Percentiles rank a stretch among this genome's conserved stretches.
Conservation (phyloP, 2,888 invertebrate species). For the Aspidapion aeneum region DNA sequence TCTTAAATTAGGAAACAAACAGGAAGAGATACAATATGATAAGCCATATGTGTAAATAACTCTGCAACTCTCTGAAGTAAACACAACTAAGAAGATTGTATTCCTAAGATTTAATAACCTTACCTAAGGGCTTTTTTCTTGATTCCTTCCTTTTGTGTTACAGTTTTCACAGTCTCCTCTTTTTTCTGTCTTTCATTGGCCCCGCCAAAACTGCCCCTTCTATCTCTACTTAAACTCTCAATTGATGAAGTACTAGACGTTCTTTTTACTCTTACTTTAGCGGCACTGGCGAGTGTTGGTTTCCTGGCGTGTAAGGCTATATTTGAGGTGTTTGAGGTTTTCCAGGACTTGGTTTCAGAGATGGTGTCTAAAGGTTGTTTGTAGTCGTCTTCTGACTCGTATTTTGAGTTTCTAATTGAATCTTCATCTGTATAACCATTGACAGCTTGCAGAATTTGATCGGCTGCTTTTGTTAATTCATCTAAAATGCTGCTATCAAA, state of each 20-base stretch:
- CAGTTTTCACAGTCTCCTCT: not conserved
- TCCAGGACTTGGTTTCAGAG: constrained; percentile 47
- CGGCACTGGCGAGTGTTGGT: constrained; percentile 26
- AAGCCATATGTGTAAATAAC: no score
- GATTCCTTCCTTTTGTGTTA: constrained; percentile 15
- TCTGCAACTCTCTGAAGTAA: no score
- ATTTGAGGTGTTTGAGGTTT: constrained; percentile 24
- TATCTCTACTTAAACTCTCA: constrained; percentile 39
- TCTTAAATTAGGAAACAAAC: no score
- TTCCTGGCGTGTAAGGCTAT: constrained; percentile 27
- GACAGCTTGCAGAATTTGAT: constrained; percentile 57
- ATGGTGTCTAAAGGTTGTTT: constrained; percentile 44
- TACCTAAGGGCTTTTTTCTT: constrained; percentile 26
- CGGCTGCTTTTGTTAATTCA: constrained; percentile 57
- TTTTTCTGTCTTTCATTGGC: not conserved
- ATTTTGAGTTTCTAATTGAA: constrained; percentile 30
- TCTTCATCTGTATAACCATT: constrained; percentile 53
- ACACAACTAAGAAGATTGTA: no score
- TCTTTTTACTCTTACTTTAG: constrained; percentile 36
- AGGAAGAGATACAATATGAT: no score
- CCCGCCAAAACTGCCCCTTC: constrained; percentile 18
- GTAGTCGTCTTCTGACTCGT: constrained; percentile 42
- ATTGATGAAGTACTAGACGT: constrained; percentile 47
- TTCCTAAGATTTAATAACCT: no score
- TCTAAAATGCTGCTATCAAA: constrained; percentile 50